Base-by-base conservation (phyloP, 2,888 invertebrate genomes). In the Melipona bicolor region DNA sequence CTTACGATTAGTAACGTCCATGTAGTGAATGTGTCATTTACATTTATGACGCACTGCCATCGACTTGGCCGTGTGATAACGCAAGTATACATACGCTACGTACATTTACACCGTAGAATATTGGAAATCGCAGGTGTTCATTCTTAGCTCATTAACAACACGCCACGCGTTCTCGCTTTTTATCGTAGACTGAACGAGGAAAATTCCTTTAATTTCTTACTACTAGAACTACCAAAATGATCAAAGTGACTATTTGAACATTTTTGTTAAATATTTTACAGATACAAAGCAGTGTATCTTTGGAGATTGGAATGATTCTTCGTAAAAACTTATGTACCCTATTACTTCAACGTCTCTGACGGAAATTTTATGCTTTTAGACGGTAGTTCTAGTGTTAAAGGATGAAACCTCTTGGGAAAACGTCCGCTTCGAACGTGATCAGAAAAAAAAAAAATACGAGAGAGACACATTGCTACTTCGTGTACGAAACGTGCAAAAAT, bases 21-120 rank as follows among this genome's bases (percentile, higher is more conserved):
- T n/a, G 43, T 17, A 17, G 54, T 21, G n/a, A 50, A 36, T 27
- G 15, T 4, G 67, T 69, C 43, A 54, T 79, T 43, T 36, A 43
- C 24, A 3, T 61, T 81, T 77, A 79, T 67, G 59, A 52, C 21
- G 4, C 50, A n/a, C 52, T 36, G 56, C 59, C 27, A 52, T 65
- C 65, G n/a, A 72, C 52, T 54, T 69, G 77, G 76, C 19, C 69
- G 56, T 62, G 11, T 24, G 69, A 69, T 70, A 77, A 77, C n/a
- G 54, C 17, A 43, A 52, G 36, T 56, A 19, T 54, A 21, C n/a
- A 4, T 21, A 69, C 54, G 1, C 36, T 9, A 56, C 11, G 24
- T 49, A 13, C 64, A 70, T 77, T 69, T 64, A 43, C 36, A 43
- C 3, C 4, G 27, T 21, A 9, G 43, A 56, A 54, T 24, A n/a